These are phyloP conservation scores for Stegostoma tigrinum DNA, from an alignment of 2,113 vertebrate genomes.

Conservation along the genomic window DNA sequence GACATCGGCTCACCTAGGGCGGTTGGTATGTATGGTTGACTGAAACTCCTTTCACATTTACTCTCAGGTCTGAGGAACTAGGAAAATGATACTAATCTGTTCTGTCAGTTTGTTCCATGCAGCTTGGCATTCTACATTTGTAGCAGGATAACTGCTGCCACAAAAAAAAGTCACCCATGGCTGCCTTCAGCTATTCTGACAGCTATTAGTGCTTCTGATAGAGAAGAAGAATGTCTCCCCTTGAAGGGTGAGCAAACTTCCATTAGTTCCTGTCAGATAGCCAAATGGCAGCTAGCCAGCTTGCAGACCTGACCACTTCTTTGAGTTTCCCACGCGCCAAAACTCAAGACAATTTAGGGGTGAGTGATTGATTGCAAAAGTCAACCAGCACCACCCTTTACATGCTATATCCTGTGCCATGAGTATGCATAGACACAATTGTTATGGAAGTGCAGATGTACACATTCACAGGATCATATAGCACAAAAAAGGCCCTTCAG, in stretches of 20 bases:
- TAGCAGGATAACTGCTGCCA: neutral
- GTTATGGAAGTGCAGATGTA: neutral
- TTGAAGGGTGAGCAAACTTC: constrained; percentile 13
- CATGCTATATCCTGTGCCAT: neutral
- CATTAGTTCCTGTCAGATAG: neutral
- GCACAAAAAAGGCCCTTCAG: too few species aligned
- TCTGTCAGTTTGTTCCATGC: neutral
- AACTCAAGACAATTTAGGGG: neutral
- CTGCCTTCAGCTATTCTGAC: neutral
- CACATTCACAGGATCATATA: too few species aligned
- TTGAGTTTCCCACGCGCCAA: too few species aligned
- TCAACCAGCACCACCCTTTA: neutral
- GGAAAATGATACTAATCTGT: neutral
- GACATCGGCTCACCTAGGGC: too few species aligned
- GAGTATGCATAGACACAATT: neutral
- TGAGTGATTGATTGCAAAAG: neutral
- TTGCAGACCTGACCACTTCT: neutral
- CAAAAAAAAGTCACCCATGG: neutral
- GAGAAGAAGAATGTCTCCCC: neutral
- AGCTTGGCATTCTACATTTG: neutral
- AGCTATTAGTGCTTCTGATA: constrained; percentile 22
- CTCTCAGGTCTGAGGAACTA: neutral
- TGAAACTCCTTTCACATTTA: neutral
- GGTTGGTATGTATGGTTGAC: neutral
- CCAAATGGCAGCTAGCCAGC: neutral